Base-by-base conservation (phyloP, 1,140 invertebrate species). In the Aporrectodea caliginosa region DNA sequence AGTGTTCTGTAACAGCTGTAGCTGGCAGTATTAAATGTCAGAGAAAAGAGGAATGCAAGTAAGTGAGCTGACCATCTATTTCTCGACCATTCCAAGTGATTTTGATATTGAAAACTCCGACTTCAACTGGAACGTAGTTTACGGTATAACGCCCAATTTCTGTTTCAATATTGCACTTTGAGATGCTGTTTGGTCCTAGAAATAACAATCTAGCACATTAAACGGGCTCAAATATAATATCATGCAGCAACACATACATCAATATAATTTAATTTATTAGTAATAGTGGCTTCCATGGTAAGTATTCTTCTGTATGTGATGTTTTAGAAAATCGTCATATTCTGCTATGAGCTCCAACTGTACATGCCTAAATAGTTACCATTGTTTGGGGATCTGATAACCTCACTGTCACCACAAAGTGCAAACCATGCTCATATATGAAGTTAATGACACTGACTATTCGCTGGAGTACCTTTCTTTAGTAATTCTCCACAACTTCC, bases 21-120 rank as follows among this genome's bases (percentile, higher is more conserved):
- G n/a, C n/a, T n/a, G n/a, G n/a, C n/a, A n/a, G n/a, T n/a, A n/a
- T n/a, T n/a, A n/a, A n/a, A n/a, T n/a, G n/a, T n/a, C n/a, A n/a
- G n/a, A n/a, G n/a, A n/a, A n/a, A n/a, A n/a, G n/a, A n/a, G n/a
- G n/a, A n/a, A n/a, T n/a, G n/a, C n/a, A n/a, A n/a, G n/a, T n/a
- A n/a, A n/a, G n/a, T n/a, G n/a, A n/a, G n/a, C n/a, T n/a, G n/a
- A 90, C 90, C 90, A 83, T 88, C 87, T 78, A 92, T 89, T 79
- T 91, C 89, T 80, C 90, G 90, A 33, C 92, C 92, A 82, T 93
- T 93, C 90, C 93, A 94, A 16, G 91, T 90, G 1, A 94, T 90
- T 81, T 90, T 87, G 1, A 94, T 89, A 84, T 92, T 91, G 85
- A 93, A 94, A 16, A 92, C 88, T 12, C 94, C 94, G 16, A 93